Percentiles rank a stretch among this genome's conserved stretches.
phyloP scores from a whole-genome alignment of 2,797 vertebrate species.

The Spinus pinus region DNA sequence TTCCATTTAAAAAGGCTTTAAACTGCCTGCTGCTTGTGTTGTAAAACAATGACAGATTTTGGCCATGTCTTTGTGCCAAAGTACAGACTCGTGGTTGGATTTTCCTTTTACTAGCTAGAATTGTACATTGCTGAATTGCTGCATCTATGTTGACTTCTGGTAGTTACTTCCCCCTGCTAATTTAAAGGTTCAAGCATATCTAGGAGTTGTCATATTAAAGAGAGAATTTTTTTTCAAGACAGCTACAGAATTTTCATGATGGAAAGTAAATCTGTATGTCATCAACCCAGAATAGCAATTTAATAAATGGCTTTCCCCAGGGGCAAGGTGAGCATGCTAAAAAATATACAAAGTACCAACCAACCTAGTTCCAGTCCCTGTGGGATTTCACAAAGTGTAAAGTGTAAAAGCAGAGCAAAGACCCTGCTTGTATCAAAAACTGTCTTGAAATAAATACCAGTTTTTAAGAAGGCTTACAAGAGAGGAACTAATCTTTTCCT shows the following conservation, averaged over 20 bases:
- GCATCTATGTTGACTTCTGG: background rate
- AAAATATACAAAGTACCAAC: constrained; percentile 43
- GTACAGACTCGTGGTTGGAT: background rate
- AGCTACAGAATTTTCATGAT: constrained; percentile 28
- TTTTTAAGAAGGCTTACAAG: background rate
- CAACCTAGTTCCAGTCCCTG: background rate
- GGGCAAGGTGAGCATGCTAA: background rate
- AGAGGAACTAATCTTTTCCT: background rate
- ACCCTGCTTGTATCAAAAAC: background rate
- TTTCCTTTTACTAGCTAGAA: background rate
- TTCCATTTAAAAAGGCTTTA: background rate
- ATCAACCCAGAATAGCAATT: constrained; percentile 24
- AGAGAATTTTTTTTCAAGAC: background rate
- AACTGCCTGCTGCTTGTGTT: background rate
- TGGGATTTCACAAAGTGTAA: background rate
- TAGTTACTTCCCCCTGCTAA: background rate
- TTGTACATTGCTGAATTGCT: background rate
- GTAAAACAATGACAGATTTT: background rate
- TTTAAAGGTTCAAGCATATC: background rate
- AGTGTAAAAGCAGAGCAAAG: constrained; percentile 10
- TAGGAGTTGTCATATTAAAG: background rate
- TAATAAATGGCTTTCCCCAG: constrained; percentile 35
- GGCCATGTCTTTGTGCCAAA: background rate
- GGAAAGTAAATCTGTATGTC: constrained; percentile 57
- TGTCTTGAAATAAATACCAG: background rate